A percentile compares a stretch with the other conserved stretches of the same genome.
These are phyloP conservation scores for Dioctria rufipes DNA, from an alignment of 2,888 invertebrate genomes.

Conservation along the genomic window DNA sequence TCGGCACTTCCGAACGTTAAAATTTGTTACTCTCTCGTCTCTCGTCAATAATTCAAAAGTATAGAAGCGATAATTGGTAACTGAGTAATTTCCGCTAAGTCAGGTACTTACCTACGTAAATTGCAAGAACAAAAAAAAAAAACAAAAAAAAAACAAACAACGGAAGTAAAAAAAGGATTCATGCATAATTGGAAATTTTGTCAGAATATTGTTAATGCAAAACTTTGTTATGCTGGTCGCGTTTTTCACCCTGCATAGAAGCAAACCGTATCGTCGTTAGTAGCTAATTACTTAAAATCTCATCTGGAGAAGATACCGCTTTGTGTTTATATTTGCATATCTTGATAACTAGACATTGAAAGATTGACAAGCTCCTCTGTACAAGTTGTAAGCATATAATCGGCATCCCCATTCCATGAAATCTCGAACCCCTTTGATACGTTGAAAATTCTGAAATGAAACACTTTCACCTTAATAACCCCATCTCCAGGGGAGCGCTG, in stretches of 20 bases:
- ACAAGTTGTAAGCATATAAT: slow-evolving; percentile 45
- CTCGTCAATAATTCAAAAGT: too few species aligned
- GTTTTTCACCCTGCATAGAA: neutral
- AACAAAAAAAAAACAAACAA: too few species aligned
- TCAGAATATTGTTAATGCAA: too few species aligned
- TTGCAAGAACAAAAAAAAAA: too few species aligned
- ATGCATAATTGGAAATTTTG: too few species aligned
- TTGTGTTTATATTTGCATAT: slow-evolving; percentile 49
- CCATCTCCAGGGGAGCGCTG: neutral
- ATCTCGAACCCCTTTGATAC: neutral
- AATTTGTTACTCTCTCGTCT: too few species aligned
- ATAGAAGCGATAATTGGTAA: too few species aligned
- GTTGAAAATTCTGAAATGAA: neutral
- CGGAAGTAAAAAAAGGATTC: too few species aligned
- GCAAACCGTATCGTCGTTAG: slow-evolving; percentile 9
- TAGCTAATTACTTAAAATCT: slow-evolving; percentile 47
- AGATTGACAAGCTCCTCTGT: slow-evolving; percentile 31
- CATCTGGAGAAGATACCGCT: slow-evolving; percentile 28
- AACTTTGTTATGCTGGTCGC: slow-evolving; percentile 8
- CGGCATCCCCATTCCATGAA: neutral
- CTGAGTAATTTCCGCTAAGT: too few species aligned
- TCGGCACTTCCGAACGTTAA: too few species aligned
- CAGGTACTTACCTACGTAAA: too few species aligned
- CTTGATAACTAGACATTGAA: slow-evolving; percentile 47
- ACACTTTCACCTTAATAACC: slow-evolving; percentile 1